Evolutionary conservation across 2,888 invertebrate species (phyloP).

Genomic region (Alloplasta piceator): DNA sequence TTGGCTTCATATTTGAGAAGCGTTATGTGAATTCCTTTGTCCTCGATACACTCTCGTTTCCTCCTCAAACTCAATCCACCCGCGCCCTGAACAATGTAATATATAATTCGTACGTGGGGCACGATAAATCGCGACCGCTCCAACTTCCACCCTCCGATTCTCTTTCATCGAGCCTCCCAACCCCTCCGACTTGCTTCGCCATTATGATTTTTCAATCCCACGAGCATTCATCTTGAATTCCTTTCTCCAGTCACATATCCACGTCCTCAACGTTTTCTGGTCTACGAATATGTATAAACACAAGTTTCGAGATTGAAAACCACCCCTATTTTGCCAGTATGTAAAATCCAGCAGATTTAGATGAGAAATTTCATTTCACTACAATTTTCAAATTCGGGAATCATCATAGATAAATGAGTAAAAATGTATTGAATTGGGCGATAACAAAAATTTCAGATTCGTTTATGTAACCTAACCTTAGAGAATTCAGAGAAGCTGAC

Average conservation of each 20-base stretch:
- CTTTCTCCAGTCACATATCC: slow-evolving; percentile 42
- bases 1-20: slow-evolving; percentile 29
- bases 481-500: too few relatives aligned
- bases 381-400: too few relatives aligned
- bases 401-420: too few relatives aligned
- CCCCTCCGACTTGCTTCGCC: slow-evolving; percentile 60
- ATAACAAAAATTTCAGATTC: background rate
- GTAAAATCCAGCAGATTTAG: too few relatives aligned
- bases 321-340: too few relatives aligned
- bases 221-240: slow-evolving; percentile 67
- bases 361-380: too few relatives aligned
- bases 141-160: slow-evolving; percentile 18
- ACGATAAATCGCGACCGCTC: slow-evolving; percentile 50
- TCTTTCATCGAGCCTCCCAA: background rate
- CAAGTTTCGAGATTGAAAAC: too few relatives aligned
- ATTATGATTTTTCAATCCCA: slow-evolving; percentile 72
- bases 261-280: slow-evolving; percentile 45
- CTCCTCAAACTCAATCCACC: slow-evolving; percentile 41
- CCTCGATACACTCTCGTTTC: slow-evolving; percentile 25
- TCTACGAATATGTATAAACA: slow-evolving; percentile 67
- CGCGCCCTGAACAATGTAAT: slow-evolving; percentile 33
- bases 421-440: too few relatives aligned
- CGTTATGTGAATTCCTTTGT: slow-evolving; percentile 41
- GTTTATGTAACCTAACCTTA: too few relatives aligned
- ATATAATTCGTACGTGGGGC: slow-evolving; percentile 45